These are phyloP conservation scores for Cephus spinipes DNA, from an alignment of 2,888 invertebrate species.

Conservation along the genomic window DNA sequence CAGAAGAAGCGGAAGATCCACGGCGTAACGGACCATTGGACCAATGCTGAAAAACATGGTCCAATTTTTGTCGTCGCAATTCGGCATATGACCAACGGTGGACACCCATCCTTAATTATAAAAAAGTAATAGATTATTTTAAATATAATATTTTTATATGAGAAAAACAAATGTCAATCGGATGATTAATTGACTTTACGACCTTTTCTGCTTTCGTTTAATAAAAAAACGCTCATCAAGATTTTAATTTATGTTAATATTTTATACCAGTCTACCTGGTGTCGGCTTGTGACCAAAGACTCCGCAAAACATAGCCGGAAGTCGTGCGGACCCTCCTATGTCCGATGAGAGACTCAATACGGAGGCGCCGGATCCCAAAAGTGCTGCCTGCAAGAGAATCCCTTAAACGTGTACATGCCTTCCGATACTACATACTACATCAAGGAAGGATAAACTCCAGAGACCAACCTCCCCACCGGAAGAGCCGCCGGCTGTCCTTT, in stretches of 20 bases:
- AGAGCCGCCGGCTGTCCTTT: conserved; percentile 84
- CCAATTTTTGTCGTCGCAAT: conserved; percentile 73
- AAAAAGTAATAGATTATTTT: neutral
- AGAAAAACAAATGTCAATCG: neutral
- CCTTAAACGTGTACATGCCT: neutral
- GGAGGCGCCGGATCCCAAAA: conserved; percentile 84
- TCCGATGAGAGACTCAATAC: conserved; percentile 88
- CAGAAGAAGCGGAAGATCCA: conserved; percentile 82
- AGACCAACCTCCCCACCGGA: conserved; percentile 84
- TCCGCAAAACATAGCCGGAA: conserved; percentile 92
- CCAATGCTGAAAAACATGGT: conserved; percentile 83
- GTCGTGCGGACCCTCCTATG: conserved; percentile 88
- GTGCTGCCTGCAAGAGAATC: conserved; percentile 70
- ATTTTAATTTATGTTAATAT: neutral
- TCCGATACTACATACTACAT: neutral
- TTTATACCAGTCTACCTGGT: conserved; percentile 65
- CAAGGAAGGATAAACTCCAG: neutral
- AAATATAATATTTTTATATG: neutral
- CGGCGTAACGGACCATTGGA: conserved; percentile 88
- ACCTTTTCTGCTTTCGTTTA: neutral
- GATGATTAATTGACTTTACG: neutral
- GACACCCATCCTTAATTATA: conserved; percentile 68
- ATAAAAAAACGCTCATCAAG: neutral
- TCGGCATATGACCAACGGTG: conserved; percentile 77
- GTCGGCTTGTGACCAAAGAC: conserved; percentile 94